Conservation (phyloP, 2,888 invertebrate species). For the Tipula unca region DNA sequence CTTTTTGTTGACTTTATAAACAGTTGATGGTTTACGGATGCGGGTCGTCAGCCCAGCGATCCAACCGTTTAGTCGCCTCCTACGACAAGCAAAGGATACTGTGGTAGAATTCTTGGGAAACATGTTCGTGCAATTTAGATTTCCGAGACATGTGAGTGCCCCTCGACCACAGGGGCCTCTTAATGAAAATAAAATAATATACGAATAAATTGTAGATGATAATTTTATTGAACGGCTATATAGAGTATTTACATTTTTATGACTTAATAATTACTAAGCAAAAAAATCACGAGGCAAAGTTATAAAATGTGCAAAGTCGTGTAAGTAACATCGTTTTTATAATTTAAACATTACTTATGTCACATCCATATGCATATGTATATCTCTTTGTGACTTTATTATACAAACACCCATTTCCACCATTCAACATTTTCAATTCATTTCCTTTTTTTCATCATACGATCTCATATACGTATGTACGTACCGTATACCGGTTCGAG, state of each 20-base stretch:
- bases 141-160: too few species aligned
- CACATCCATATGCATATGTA: background rate
- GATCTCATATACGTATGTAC: background rate
- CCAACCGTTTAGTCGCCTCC: too few species aligned
- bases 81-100: too few species aligned
- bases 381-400: background rate
- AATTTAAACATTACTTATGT: background rate
- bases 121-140: too few species aligned
- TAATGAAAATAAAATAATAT: background rate
- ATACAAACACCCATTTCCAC: background rate
- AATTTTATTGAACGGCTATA: background rate
- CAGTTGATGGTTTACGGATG: too few species aligned
- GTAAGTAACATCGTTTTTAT: background rate
- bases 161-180: too few species aligned
- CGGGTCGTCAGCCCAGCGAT: too few species aligned
- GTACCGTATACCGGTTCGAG: background rate
- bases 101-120: too few species aligned
- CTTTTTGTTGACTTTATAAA: too few species aligned
- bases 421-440: background rate
- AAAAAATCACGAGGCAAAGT: too few species aligned
- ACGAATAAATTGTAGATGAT: background rate
- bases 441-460: background rate
- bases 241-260: background rate
- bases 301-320: background rate
- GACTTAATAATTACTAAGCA: background rate